Evolutionary conservation across 2,113 vertebrate species (phyloP).

Genomic region (Pluvialis apricaria): DNA sequence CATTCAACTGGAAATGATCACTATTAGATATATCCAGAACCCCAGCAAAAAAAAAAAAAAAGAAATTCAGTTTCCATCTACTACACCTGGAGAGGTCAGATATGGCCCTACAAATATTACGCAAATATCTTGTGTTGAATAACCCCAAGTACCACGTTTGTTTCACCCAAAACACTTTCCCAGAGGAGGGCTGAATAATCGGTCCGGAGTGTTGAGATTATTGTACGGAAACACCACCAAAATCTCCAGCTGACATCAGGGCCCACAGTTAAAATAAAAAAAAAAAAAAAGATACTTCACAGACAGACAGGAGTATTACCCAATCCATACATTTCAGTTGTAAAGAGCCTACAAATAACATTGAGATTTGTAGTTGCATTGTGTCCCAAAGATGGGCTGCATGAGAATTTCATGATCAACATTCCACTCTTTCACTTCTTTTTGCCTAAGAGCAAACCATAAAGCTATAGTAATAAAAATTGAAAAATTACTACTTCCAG

Average conservation of each 20-base stretch:
- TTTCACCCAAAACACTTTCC: background rate
- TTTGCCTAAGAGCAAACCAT: constrained; percentile 18
- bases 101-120: background rate
- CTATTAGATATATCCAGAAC: background rate
- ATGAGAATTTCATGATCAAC: background rate
- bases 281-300: background rate
- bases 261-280: background rate
- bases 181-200: background rate
- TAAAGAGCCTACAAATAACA: constrained; percentile 17
- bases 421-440: background rate
- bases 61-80: background rate
- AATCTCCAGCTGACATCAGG: background rate
- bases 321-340: background rate
- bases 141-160: background rate
- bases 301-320: background rate
- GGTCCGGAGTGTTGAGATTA: background rate
- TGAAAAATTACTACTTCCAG: background rate
- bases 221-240: background rate
- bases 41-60: background rate
- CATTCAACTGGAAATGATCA: background rate
- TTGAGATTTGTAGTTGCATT: background rate
- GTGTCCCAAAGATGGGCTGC: background rate
- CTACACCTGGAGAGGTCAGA: background rate
- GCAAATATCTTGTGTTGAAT: background rate
- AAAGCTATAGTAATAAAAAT: constrained; percentile 6